Percentiles rank a stretch among this genome's conserved stretches.
phyloP scores from a whole-genome alignment of 2,797 vertebrate species.

The Dendrocincla fuliginosa region DNA sequence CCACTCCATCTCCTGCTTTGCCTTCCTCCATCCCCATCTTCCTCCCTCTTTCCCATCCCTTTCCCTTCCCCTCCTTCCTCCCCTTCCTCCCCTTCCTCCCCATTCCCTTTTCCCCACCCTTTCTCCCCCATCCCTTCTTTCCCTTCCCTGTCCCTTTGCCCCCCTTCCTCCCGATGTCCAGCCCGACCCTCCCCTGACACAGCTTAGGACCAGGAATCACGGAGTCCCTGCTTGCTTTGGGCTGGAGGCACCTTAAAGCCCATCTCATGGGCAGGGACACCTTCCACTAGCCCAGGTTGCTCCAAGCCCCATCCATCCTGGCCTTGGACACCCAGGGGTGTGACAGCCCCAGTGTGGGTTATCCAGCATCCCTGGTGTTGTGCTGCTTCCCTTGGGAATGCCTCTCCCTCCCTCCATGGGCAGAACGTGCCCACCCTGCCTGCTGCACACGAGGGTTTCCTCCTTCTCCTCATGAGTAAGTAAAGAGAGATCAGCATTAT shows the following conservation, averaged over 20 bases:
- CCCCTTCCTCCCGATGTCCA: neutral
- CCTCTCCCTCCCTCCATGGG: too few species aligned
- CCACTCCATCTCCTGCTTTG: too few species aligned
- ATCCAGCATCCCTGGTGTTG: fast-evolving
- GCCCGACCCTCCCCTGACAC: neutral
- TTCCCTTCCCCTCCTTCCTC: too few species aligned
- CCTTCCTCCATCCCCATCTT: too few species aligned
- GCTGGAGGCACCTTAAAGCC: too few species aligned
- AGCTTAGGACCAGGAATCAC: fast-evolving
- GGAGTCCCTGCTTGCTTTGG: fast-evolving
- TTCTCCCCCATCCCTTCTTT: too few species aligned
- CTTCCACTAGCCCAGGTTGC: fast-evolving
- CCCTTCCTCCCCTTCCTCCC: too few species aligned
- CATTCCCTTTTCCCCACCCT: too few species aligned
- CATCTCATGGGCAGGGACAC: neutral
- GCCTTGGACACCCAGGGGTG: fast-evolving
- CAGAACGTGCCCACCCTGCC: too few species aligned
- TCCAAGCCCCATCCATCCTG: neutral
- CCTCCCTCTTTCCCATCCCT: neutral
- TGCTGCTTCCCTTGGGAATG: fast-evolving
- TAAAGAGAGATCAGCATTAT: fast-evolving
- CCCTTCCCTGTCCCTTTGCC: neutral
- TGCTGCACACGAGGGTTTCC: too few species aligned
- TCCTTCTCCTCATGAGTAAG: neutral
- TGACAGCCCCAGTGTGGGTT: neutral